Percentiles rank a stretch among this genome's conserved stretches.
phyloP scores from a whole-genome alignment of 2,113 vertebrate genomes.

The Holacanthus passer region DNA sequence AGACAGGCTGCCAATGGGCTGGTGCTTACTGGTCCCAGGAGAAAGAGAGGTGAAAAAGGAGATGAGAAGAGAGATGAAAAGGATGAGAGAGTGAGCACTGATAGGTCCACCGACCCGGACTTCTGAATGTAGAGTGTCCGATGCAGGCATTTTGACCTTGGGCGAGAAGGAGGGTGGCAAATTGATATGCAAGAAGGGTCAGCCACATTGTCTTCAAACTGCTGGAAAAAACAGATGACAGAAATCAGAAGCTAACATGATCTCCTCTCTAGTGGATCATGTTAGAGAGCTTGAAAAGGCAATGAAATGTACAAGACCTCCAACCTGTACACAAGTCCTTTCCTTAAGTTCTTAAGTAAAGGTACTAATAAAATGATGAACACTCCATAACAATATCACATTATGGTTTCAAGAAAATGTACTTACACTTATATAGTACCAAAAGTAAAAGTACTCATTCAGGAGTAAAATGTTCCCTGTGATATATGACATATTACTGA shows the following conservation, averaged over 20 bases:
- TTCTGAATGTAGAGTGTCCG: conserved; percentile 67
- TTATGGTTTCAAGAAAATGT: no score
- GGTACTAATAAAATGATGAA: no score
- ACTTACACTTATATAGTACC: no score
- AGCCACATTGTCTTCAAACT: conserved; percentile 74
- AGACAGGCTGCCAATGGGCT: not conserved
- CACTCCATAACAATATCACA: no score
- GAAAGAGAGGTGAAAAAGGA: conserved; percentile 32
- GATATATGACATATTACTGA: no score
- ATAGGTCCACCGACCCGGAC: conserved; percentile 72
- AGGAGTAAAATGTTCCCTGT: no score
- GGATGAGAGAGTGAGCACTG: not conserved
- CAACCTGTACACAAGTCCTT: no score
- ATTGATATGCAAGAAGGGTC: conserved; percentile 60
- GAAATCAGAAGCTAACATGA: not conserved
- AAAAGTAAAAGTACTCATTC: no score
- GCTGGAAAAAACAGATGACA: not conserved
- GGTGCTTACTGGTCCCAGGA: conserved; percentile 2
- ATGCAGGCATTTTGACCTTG: conserved; percentile 62
- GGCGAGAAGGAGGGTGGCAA: conserved; percentile 53
- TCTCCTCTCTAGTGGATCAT: not conserved
- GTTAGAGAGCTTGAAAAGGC: not conserved
- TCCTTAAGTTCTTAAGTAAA: no score
- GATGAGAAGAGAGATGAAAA: not conserved
- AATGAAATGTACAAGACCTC: no score